A percentile compares a stretch with the other conserved stretches of the same genome.
Evolutionary conservation across 2,797 vertebrate species (phyloP).

Genomic region (Miichthys miiuy): DNA sequence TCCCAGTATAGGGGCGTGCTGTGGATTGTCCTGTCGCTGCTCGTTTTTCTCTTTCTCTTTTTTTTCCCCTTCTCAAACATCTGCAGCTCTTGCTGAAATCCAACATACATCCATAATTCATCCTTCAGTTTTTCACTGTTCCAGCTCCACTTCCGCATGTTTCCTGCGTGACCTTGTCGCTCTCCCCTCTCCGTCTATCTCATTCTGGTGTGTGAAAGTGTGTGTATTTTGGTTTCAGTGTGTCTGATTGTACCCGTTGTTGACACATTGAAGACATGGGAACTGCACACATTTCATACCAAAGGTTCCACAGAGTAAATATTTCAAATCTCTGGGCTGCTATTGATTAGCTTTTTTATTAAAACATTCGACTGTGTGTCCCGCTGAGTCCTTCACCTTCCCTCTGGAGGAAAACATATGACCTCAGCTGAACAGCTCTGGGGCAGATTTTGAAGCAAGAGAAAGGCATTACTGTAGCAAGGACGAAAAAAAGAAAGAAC

Average conservation of each 20-base stretch:
- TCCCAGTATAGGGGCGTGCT: constrained; percentile 27
- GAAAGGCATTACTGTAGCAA: constrained; percentile 57
- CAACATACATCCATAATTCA: constrained; percentile 76
- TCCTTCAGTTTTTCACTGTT: constrained; percentile 53
- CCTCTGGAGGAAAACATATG: constrained; percentile 54
- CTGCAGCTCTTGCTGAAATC: constrained; percentile 62
- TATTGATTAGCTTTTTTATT: constrained; percentile 49
- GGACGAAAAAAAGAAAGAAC: constrained; percentile 59
- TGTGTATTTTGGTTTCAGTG: constrained; percentile 52
- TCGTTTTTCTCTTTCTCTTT: constrained; percentile 22
- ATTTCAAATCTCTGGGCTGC: constrained; percentile 42
- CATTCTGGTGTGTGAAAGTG: constrained; percentile 22
- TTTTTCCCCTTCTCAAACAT: constrained; percentile 50
- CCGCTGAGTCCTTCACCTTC: constrained; percentile 39
- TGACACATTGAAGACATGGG: constrained; percentile 58
- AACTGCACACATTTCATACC: constrained; percentile 60
- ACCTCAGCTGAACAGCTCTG: constrained; percentile 60
- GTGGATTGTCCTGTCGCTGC: constrained; percentile 26
- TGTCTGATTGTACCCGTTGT: constrained; percentile 36
- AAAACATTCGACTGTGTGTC: constrained; percentile 24
- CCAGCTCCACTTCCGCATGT: constrained; percentile 69
- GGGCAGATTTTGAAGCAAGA: constrained; percentile 34
- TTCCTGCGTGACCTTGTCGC: constrained; percentile 66
- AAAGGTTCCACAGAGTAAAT: constrained; percentile 44
- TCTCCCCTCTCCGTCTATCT: constrained; percentile 48